Percentiles rank a stretch among this genome's conserved stretches.
Evolutionary conservation across 37 sponge, comb jelly and placozoan species (phyloP).

Genomic region (Bolinopsis microptera): DNA sequence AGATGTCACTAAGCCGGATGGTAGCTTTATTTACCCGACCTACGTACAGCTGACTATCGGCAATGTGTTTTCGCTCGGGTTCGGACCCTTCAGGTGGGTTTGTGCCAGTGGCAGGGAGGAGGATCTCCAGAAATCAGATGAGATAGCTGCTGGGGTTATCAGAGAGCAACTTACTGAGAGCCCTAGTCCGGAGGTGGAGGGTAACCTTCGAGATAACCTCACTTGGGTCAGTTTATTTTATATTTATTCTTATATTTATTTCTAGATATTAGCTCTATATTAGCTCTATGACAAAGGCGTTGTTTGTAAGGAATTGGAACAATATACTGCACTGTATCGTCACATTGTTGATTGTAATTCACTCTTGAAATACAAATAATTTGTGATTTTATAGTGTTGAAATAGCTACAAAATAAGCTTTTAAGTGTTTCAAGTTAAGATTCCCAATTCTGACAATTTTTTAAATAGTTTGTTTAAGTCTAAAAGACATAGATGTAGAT

Average conservation of each 20-base stretch:
- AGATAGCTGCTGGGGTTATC: conserved; percentile 71
- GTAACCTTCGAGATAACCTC: conserved; percentile 36
- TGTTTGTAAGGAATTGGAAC: too few relatives aligned
- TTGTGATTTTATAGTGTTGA: too few relatives aligned
- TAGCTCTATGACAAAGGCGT: too few relatives aligned
- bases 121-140: conserved; percentile 85
- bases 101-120: conserved; percentile 79
- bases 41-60: conserved; percentile 98
- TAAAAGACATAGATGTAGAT: too few relatives aligned
- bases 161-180: conserved; percentile 27
- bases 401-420: neutral
- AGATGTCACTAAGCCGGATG: conserved; percentile 70
- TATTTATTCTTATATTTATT: neutral
- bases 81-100: conserved; percentile 99
- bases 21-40: conserved; percentile 83
- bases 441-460: too few relatives aligned
- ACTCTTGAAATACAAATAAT: too few relatives aligned
- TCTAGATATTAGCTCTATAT: too few relatives aligned
- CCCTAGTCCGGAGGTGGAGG: conserved; percentile 40
- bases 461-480: too few relatives aligned
- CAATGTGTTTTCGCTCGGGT: conserved; percentile 96
- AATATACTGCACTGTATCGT: too few relatives aligned
- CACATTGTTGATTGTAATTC: too few relatives aligned
- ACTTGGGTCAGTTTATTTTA: neutral
- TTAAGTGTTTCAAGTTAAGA: too few relatives aligned